Conservation (phyloP, 2,888 invertebrate species). For the Dryocosmus kuriphilus region DNA sequence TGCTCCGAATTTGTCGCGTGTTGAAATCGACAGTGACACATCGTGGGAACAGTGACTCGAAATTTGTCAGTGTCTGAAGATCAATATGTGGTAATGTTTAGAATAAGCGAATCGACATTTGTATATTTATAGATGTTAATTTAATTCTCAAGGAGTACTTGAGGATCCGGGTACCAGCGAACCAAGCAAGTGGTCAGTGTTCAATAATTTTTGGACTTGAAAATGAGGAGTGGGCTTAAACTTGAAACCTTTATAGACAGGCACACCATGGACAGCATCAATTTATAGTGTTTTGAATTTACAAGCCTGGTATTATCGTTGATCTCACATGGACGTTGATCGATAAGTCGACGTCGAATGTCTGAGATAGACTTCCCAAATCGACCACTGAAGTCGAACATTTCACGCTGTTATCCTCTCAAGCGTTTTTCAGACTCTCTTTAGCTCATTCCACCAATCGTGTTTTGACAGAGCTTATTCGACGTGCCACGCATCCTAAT, state of each 20-base stretch:
- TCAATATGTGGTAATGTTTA: not conserved
- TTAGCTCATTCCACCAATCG: constrained; percentile 51
- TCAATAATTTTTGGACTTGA: constrained; percentile 6
- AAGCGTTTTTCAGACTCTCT: constrained; percentile 45
- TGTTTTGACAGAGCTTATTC: constrained; percentile 62
- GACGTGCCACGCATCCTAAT: constrained; percentile 48
- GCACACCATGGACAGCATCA: constrained; percentile 16
- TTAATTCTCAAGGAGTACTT: constrained; percentile 18
- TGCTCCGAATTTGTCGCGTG: not conserved
- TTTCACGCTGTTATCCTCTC: constrained; percentile 49
- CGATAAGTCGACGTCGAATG: constrained; percentile 11
- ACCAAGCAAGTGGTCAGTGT: constrained; percentile 10
- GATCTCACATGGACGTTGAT: constrained; percentile 28
- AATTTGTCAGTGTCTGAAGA: not conserved
- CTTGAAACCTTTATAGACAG: constrained; percentile 11
- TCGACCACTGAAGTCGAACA: constrained; percentile 48
- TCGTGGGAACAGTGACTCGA: not conserved
- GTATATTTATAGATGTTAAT: constrained; percentile 22
- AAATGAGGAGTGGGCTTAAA: constrained; percentile 22
- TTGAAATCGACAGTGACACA: not conserved
- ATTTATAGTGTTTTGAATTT: constrained; percentile 10
- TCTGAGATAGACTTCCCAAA: constrained; percentile 1
- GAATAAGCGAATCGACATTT: constrained; percentile 22
- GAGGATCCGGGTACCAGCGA: not conserved
- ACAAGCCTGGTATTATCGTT: constrained; percentile 7